Conservation (phyloP, 2,888 invertebrate genomes). For the Nemotelus pantherinus region DNA sequence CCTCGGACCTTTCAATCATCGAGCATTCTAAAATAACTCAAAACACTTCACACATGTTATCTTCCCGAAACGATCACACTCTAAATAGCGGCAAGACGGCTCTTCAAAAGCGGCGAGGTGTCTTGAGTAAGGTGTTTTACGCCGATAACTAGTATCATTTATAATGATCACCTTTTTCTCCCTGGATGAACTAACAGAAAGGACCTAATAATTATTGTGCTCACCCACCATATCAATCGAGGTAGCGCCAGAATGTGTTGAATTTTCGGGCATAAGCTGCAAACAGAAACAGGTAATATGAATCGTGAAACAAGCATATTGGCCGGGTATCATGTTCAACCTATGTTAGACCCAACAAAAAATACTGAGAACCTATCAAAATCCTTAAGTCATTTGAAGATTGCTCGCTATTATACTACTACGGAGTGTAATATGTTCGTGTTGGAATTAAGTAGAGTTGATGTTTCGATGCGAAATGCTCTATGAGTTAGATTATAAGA, state of each 20-base stretch:
- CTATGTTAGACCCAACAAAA: no score
- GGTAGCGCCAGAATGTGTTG: constrained; percentile 27
- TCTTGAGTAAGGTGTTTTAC: constrained; percentile 38
- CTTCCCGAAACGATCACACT: constrained; percentile 45
- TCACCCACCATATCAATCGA: constrained; percentile 13
- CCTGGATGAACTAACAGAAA: constrained; percentile 30
- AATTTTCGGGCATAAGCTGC: constrained; percentile 12
- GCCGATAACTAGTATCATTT: constrained; percentile 49
- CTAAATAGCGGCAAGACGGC: constrained; percentile 29
- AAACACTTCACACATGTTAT: constrained; percentile 51
- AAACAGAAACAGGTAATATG: not conserved
- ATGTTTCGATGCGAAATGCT: no score
- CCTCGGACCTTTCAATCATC: constrained; percentile 44
- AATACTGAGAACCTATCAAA: no score
- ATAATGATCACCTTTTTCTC: constrained; percentile 48
- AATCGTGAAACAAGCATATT: constrained; percentile 27
- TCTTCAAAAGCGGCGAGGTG: constrained; percentile 38
- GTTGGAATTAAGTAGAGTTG: no score
- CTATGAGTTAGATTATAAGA: no score
- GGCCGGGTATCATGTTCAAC: not conserved
- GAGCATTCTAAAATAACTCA: constrained; percentile 45
- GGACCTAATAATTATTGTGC: constrained; percentile 40
- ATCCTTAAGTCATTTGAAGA: no score
- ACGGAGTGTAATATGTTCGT: no score
- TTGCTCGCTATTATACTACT: no score